phyloP scores from a whole-genome alignment of 2,113 vertebrate genomes.

The Brachyhypopomus occidentalis region DNA sequence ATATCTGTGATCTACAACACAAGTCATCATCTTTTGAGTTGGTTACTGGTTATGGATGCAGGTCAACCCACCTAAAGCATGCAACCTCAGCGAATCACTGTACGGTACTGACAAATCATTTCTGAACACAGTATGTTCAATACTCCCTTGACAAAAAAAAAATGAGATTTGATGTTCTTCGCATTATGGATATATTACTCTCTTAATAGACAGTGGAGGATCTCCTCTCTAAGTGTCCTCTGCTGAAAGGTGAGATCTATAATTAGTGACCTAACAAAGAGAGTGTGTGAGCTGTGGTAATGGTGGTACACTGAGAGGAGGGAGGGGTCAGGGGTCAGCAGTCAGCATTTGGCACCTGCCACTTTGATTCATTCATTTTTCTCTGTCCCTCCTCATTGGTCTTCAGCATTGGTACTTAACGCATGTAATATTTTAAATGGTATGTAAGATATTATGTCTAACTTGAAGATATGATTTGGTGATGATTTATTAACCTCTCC shows the following conservation, averaged over 20 bases:
- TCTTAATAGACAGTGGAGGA: slow-evolving; percentile 75
- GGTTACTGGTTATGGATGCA: not conserved
- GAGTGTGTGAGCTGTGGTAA: slow-evolving; percentile 86
- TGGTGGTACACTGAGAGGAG: slow-evolving; percentile 88
- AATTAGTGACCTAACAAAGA: slow-evolving; percentile 91
- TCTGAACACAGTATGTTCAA: slow-evolving; percentile 65
- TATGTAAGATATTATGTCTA: not conserved
- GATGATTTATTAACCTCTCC: not conserved
- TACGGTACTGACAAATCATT: slow-evolving; percentile 73
- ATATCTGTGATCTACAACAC: too few relatives aligned
- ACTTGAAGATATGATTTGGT: not conserved
- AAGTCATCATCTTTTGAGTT: too few relatives aligned
- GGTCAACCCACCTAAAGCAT: slow-evolving; percentile 9
- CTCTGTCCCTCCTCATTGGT: slow-evolving; percentile 79
- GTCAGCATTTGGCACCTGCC: slow-evolving; percentile 87
- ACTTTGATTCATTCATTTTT: slow-evolving; percentile 95
- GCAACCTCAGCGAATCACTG: slow-evolving; percentile 66
- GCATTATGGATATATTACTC: slow-evolving; percentile 78
- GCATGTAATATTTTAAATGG: slow-evolving; percentile 24
- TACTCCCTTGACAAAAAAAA: slow-evolving; percentile 78
- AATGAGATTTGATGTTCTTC: slow-evolving; percentile 82
- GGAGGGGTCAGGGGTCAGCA: slow-evolving; percentile 84
- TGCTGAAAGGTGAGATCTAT: slow-evolving; percentile 78
- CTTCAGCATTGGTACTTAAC: slow-evolving; percentile 74
- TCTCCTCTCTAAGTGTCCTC: slow-evolving; percentile 32